Base-by-base conservation (phyloP, 2,113 vertebrate species). In the Cercocebus atys region DNA sequence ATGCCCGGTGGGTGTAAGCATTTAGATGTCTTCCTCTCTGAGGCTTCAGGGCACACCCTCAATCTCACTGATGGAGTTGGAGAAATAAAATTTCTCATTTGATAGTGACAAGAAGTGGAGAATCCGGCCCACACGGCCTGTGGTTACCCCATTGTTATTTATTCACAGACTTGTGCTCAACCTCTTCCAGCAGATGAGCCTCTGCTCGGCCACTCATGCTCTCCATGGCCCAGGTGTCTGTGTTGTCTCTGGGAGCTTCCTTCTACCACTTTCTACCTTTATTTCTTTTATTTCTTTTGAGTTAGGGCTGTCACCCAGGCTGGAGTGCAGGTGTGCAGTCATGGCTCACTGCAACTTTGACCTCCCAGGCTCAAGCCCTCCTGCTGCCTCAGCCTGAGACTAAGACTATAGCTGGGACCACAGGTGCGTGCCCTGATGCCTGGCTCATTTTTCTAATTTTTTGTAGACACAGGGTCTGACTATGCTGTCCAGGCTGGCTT, bases 121-220 rank as follows among this genome's bases (percentile, higher is more conserved):
- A 3, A n/a, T 3, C 1, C 27, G 1, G 12, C 0, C 6, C 3
- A 11, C 2, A 6, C 0, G 12, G 8, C 38, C 59, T 11, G 1
- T 10, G 2, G 32, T 8, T 23, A 5, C 16, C 35, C 27, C 17
- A 2, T 3, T n/a, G 35, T 38, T 8, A 11, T 13, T 17, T 59
- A 59, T 18, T n/a, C 50, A 16, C 35, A 43, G 10, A 43, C 64
- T 12, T 20, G 4, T 0, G 3, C 22, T 22, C 7, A 13, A 0
- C 23, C 43, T 93, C 55, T 40, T 16, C 27, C 6, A 30, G 43
- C 43, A 32, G 27, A 30, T 16, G 25, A 27, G 43, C 7, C 75
- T 72, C 43, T 8, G 2, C 75, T 45, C 10, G 1, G 3, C 38
- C 38, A 23, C n/a, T 6, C 20, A 8, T 25, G 30, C 43, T 17